These are phyloP conservation scores for Acanthurus leucopareius DNA, from an alignment of 2,797 vertebrate genomes.

Conservation along the genomic window DNA sequence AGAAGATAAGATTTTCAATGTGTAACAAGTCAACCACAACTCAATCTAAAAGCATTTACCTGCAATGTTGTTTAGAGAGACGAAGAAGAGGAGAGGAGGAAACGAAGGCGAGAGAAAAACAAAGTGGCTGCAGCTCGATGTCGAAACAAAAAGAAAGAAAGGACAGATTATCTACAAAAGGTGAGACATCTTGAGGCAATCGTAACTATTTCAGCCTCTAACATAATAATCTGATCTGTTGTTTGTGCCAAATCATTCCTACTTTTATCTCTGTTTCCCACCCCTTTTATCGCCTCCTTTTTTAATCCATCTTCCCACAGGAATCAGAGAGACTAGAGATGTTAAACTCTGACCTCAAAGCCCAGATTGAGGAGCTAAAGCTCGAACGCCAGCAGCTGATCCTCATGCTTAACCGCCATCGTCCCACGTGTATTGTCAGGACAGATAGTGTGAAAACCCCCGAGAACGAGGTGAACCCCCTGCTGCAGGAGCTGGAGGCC, in stretches of 20 bases:
- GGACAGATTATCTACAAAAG: slow-evolving; percentile 96
- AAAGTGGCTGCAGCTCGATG: slow-evolving; percentile 97
- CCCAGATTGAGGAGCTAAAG: slow-evolving; percentile 97
- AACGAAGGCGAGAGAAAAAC: slow-evolving; percentile 97
- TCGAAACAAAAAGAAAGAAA: slow-evolving; percentile 99
- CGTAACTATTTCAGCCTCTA: background rate
- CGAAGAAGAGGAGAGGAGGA: slow-evolving; percentile 95
- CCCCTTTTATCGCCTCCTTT: background rate
- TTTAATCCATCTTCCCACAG: slow-evolving; percentile 73
- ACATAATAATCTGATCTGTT: background rate
- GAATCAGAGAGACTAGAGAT: slow-evolving; percentile 96
- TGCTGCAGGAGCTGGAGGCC: slow-evolving; percentile 92
- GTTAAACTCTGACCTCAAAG: slow-evolving; percentile 96
- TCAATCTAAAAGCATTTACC: slow-evolving; percentile 2
- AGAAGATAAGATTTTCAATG: too few species aligned
- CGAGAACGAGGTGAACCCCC: slow-evolving; percentile 89
- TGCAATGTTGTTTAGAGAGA: slow-evolving; percentile 84
- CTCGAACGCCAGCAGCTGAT: slow-evolving; percentile 96
- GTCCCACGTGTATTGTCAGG: slow-evolving; percentile 96
- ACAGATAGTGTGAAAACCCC: slow-evolving; percentile 95
- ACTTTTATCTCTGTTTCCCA: background rate
- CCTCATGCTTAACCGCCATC: slow-evolving; percentile 95
- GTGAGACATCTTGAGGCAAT: slow-evolving; percentile 73
- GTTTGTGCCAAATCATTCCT: background rate
- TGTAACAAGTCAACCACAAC: background rate